phyloP scores from a whole-genome alignment of 2,113 vertebrate genomes.

The Chaetorhynchus papuensis region DNA sequence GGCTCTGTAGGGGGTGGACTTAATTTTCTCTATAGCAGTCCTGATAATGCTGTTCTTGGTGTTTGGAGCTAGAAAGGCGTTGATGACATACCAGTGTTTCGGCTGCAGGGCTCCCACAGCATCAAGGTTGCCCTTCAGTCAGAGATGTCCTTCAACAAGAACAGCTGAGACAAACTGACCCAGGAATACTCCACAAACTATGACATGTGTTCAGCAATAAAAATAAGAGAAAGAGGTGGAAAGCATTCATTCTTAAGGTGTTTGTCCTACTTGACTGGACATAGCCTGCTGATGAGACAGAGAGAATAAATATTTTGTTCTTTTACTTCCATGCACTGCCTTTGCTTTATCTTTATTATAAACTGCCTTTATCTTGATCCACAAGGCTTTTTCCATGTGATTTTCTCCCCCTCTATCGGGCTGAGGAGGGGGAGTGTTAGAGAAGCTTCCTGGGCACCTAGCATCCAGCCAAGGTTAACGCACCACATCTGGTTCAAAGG shows the following conservation, averaged over 20 bases:
- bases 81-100: background rate
- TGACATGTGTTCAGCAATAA: background rate
- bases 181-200: background rate
- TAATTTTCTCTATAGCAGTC: background rate
- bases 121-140: background rate
- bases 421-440: background rate
- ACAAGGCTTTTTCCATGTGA: background rate
- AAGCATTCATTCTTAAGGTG: rapidly evolving
- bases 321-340: rapidly evolving
- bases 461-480: background rate
- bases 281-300: background rate
- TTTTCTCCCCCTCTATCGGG: background rate
- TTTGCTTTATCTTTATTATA: background rate
- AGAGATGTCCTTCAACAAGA: background rate
- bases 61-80: background rate
- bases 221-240: background rate
- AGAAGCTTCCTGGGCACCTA: background rate
- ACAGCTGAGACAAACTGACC: background rate
- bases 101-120: background rate
- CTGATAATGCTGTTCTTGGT: background rate
- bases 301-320: background rate
- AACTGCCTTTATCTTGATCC: background rate
- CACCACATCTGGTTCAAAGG: background rate
- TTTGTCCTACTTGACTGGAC: background rate
- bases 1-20: background rate